Conservation (phyloP, 92 coral and sea anemone species). For the Heliopora coerulea region DNA sequence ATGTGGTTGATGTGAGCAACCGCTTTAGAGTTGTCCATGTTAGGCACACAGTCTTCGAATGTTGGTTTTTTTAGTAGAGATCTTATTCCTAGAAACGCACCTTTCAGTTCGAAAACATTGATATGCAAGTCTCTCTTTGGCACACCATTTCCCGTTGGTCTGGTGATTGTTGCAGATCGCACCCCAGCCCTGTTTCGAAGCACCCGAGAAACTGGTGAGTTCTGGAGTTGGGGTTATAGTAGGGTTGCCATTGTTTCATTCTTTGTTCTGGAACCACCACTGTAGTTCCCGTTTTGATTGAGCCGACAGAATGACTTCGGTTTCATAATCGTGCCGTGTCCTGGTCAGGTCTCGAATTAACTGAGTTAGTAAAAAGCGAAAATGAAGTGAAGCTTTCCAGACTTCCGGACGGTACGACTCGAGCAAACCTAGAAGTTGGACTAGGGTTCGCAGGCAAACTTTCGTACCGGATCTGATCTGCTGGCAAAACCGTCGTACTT, state of each 20-base stretch:
- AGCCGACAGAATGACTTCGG: conserved; percentile 1
- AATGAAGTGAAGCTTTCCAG: conserved; percentile 41
- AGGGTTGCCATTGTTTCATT: conserved; percentile 44
- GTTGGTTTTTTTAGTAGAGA: conserved; percentile 44
- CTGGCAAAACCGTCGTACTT: conserved; percentile 33
- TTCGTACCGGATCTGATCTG: conserved; percentile 1
- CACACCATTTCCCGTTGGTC: conserved; percentile 61
- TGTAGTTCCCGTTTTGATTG: conserved; percentile 31
- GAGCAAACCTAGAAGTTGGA: conserved; percentile 31
- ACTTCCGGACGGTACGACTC: conserved; percentile 42
- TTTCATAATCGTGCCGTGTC: conserved; percentile 29
- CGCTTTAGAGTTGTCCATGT: conserved; percentile 53
- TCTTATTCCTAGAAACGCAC: conserved; percentile 41
- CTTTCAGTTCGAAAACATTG: conserved; percentile 49
- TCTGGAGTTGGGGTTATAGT: conserved; percentile 44
- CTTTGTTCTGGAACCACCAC: conserved; percentile 53
- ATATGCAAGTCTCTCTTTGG: conserved; percentile 51
- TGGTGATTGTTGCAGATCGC: conserved; percentile 26
- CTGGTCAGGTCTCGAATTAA: conserved; percentile 36
- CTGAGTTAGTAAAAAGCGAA: conserved; percentile 33
- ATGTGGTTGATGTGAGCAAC: conserved; percentile 56
- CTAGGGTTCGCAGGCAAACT: conserved; percentile 34
- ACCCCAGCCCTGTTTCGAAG: conserved; percentile 60
- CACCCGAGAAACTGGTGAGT: conserved; percentile 37
- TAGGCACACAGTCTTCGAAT: conserved; percentile 15